These are phyloP conservation scores for Drosophila mettleri DNA, from an alignment of 2,888 invertebrate genomes.

Conservation along the genomic window DNA sequence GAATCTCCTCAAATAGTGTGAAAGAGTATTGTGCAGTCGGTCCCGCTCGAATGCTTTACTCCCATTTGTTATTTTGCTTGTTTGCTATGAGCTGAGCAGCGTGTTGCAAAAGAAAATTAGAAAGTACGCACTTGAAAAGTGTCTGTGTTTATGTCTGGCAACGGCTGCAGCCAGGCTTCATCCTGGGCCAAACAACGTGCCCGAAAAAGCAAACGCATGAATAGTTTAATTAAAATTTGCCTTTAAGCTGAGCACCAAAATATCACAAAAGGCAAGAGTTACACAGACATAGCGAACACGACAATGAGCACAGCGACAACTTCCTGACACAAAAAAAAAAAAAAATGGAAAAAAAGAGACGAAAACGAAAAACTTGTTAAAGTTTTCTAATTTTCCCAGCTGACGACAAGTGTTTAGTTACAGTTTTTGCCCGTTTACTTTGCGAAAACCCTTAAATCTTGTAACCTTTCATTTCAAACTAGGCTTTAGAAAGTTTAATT, in stretches of 20 bases:
- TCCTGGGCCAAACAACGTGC: conserved; percentile 16
- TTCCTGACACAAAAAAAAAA: conserved; percentile 40
- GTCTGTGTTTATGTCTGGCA: conserved; percentile 77
- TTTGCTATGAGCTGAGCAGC: conserved; percentile 64
- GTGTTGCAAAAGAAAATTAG: conserved; percentile 77
- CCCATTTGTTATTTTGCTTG: conserved; percentile 33
- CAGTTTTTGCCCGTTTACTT: conserved; percentile 33
- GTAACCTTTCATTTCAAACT: conserved; percentile 64
- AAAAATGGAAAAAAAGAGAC: conserved; percentile 29
- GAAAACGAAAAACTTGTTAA: conserved; percentile 55
- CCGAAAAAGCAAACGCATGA: conserved; percentile 54
- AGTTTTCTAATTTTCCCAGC: conserved; percentile 71
- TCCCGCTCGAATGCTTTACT: not conserved
- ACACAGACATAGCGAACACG: conserved; percentile 18
- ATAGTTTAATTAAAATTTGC: conserved; percentile 79
- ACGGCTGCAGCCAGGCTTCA: conserved; percentile 35
- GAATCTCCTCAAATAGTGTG: not conserved
- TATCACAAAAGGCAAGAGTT: conserved; percentile 57
- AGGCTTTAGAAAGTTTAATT: conserved; percentile 66
- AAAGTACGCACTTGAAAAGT: conserved; percentile 79
- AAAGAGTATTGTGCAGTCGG: not conserved
- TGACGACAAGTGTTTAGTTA: conserved; percentile 67
- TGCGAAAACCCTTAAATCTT: conserved; percentile 63
- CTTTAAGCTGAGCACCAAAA: conserved; percentile 61
- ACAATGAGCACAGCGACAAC: conserved; percentile 16